Evolutionary conservation across 1,140 invertebrate genomes (phyloP).

Genomic region (Caenorhabditis brenneri): DNA sequence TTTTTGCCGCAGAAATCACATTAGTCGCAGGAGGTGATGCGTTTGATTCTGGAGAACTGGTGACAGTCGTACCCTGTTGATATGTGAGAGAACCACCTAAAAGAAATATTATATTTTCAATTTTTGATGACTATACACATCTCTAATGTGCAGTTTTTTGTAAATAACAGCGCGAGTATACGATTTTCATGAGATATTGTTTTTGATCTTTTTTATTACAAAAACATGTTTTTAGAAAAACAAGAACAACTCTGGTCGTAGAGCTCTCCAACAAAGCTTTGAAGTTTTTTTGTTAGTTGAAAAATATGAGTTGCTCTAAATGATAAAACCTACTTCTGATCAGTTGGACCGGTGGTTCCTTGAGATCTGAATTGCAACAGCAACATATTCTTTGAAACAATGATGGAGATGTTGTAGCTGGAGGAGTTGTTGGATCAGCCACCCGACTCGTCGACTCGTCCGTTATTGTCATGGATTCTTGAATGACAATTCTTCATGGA

Average conservation of each 20-base stretch:
- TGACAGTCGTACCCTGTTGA: background rate
- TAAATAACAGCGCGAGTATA: too few species aligned
- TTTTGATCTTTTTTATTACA: too few species aligned
- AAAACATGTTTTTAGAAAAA: too few species aligned
- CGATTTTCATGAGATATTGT: too few species aligned
- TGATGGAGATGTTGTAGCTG: conserved; percentile 10
- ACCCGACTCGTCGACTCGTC: conserved; percentile 32
- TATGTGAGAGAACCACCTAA: conserved; percentile 23
- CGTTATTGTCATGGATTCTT: conserved; percentile 38
- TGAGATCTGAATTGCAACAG: conserved; percentile 23
- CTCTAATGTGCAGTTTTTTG: too few species aligned
- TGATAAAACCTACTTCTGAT: conserved; percentile 1
- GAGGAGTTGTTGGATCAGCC: background rate
- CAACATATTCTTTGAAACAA: conserved; percentile 11
- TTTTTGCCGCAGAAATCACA: conserved; percentile 1
- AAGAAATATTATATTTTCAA: background rate
- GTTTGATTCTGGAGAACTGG: background rate
- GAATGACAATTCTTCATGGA: background rate
- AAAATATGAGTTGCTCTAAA: background rate
- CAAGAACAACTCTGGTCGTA: too few species aligned
- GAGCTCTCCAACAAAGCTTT: too few species aligned
- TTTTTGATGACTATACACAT: too few species aligned
- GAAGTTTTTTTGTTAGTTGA: too few species aligned
- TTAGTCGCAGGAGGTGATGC: background rate
- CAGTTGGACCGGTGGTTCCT: conserved; percentile 15